Percentiles rank a stretch among this genome's conserved stretches.
phyloP scores from a whole-genome alignment of 2,888 invertebrate genomes.

The Cynaeus angustus region DNA sequence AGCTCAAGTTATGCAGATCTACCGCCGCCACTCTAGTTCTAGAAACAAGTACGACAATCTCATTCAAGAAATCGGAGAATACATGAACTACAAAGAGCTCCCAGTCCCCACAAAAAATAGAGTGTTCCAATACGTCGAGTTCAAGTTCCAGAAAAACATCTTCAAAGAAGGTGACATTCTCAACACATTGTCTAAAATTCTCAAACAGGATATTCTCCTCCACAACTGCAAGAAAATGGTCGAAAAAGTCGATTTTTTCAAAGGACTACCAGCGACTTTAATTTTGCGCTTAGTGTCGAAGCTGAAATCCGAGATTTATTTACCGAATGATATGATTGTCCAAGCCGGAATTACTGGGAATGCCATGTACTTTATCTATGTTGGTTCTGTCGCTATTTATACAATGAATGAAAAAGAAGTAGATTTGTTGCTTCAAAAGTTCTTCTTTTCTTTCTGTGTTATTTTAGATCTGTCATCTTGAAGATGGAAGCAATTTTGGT shows the following conservation, averaged over 20 bases:
- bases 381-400: constrained; percentile 71
- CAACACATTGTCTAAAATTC: constrained; percentile 57
- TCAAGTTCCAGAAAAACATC: constrained; percentile 68
- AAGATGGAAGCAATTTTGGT: constrained; percentile 72
- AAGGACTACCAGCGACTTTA: constrained; percentile 64
- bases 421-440: constrained; percentile 3
- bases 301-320: constrained; percentile 67
- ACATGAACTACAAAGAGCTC: constrained; percentile 70
- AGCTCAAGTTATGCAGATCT: constrained; percentile 60
- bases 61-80: constrained; percentile 69
- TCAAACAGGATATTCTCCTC: constrained; percentile 66
- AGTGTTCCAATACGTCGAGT: constrained; percentile 68
- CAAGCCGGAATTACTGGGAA: constrained; percentile 66
- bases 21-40: constrained; percentile 58
- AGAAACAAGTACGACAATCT: constrained; percentile 61
- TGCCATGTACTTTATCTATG: constrained; percentile 69
- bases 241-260: constrained; percentile 68
- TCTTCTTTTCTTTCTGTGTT: constrained; percentile 21
- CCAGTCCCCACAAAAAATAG: constrained; percentile 66
- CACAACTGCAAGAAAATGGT: constrained; percentile 67
- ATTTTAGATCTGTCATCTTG: constrained; percentile 70
- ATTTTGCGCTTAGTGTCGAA: constrained; percentile 62
- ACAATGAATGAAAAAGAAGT: constrained; percentile 69
- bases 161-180: constrained; percentile 69
- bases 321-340: constrained; percentile 69